Base-by-base conservation (phyloP, 2,113 vertebrate genomes). In the Oryzias celebensis region DNA sequence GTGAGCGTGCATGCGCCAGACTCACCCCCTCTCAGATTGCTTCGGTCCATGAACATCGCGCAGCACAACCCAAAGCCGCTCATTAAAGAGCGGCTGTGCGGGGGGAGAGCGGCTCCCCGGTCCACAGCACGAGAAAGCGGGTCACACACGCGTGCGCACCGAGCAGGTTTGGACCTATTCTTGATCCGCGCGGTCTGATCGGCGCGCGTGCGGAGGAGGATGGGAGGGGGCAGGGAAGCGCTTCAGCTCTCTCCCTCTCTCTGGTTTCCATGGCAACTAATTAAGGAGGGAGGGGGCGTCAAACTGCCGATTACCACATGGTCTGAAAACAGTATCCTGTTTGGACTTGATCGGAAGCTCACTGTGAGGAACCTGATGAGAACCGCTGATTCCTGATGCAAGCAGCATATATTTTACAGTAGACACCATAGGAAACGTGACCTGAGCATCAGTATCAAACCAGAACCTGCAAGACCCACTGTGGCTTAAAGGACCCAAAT, bases 11-110 rank as follows among this genome's bases (percentile, higher is more conserved):
- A 14, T 16, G 31, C 53, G 50, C 7, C 15, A 18, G 13, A 72
- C 91, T 93, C 90, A 92, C 91, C 92, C 51, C 89, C 89, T 72
- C 72, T 86, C 87, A 90, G 78, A 85, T 87, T 92, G 92, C 85
- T 92, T 90, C 91, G 89, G 88, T 93, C 92, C 92, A 93, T 93
- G 87, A 92, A 93, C 91, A 93, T 87, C 86, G 92, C 92, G 87
- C 92, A 93, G 88, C 92, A 93, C 68, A 92, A 84, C 84, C 92
- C 92, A 45, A 93, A 88, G 84, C 91, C 92, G 79, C 88, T 93
- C 92, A 93, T 93, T 81, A 92, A 92, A 91, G 85, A 91, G 66
- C 49, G 62, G 85, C 79, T 68, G 81, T 61, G 78, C 75, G 80
- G 85, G 68, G 86, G 83, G 87, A 86, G 85, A 77, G 83, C 75